phyloP scores from a whole-genome alignment of 2,113 vertebrate species.

The Brachirus orientalis region DNA sequence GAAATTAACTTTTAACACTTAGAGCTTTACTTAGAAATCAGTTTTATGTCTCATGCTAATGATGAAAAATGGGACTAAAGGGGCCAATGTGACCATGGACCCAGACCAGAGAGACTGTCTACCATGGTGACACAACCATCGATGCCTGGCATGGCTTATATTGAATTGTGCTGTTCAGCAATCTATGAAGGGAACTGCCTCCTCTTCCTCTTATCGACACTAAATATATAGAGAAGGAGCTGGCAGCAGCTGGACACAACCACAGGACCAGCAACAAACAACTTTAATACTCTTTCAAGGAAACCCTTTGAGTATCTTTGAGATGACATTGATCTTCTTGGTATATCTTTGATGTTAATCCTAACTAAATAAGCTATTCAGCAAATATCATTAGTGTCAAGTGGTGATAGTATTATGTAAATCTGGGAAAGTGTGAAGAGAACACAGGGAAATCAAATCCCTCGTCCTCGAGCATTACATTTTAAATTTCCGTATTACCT shows the following conservation, averaged over 20 bases:
- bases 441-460: constrained; percentile 11
- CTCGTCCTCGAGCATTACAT: neutral
- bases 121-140: constrained; percentile 33
- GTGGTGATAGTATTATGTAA: constrained; percentile 17
- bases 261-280: constrained; percentile 34
- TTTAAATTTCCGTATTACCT: constrained; percentile 13
- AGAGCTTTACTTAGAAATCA: constrained; percentile 70
- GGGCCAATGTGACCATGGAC: constrained; percentile 50
- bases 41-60: constrained; percentile 74
- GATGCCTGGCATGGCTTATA: constrained; percentile 61
- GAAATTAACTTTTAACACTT: constrained; percentile 64
- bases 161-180: constrained; percentile 75
- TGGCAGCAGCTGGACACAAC: constrained; percentile 64
- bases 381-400: constrained; percentile 51
- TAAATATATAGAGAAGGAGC: constrained; percentile 50
- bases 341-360: constrained; percentile 61
- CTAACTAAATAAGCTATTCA: constrained; percentile 47
- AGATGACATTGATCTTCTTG: constrained; percentile 58
- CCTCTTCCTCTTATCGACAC: constrained; percentile 65
- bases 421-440: constrained; percentile 27
- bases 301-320: constrained; percentile 45
- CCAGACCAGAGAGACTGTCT: constrained; percentile 46
- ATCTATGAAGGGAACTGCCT: constrained; percentile 51
- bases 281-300: constrained; percentile 21
- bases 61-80: constrained; percentile 75